Base-by-base conservation (phyloP, 2,113 vertebrate species). In the Lipophrys pholis region DNA sequence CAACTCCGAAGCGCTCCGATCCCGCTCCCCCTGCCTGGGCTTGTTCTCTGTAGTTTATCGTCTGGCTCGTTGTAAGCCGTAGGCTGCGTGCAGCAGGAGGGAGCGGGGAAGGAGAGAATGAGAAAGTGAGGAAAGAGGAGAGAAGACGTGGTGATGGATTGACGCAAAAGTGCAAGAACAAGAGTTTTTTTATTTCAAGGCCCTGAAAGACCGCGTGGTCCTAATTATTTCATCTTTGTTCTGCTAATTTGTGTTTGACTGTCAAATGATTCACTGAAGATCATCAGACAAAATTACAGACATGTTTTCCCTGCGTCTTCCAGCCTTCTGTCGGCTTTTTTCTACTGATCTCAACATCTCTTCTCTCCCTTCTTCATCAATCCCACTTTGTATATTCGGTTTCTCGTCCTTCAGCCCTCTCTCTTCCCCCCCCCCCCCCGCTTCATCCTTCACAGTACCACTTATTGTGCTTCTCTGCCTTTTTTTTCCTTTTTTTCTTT, bases 11-110 rank as follows among this genome's bases (percentile, higher is more conserved):
- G 55, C 45, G 35, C 48, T 41, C 14, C 1, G 61, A 75, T 78
- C 30, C 39, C 17, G 15, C 48, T 11, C 4, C 21, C 6, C 39
- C 36, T 1, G 0, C 64, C 60, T 57, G 40, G 53, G 36, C 48
- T 71, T 36, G 63, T 83, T 81, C 46, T 57, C 9, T 49, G 39
- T 77, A 57, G 57, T 84, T 84, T 57, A 38, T 54, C 66, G 49
- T 48, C 3, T 1, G 45, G 50, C 43, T 53, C 4, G 1, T 50
- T 73, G 50, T 39, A 21, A 0, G 42, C 83, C 30, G 3, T 45
- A 65, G 60, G 71, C 52, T 6, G 6, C 6, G 38, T 66, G 4
- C 73, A 41, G 76, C 21, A 8, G 75, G 62, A 54, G 54, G 61
- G 36, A 38, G 50, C 9, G 38, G 11, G 54, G 36, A 21, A 9